phyloP scores from a whole-genome alignment of 2,888 invertebrate genomes.

The Drepana falcataria region DNA sequence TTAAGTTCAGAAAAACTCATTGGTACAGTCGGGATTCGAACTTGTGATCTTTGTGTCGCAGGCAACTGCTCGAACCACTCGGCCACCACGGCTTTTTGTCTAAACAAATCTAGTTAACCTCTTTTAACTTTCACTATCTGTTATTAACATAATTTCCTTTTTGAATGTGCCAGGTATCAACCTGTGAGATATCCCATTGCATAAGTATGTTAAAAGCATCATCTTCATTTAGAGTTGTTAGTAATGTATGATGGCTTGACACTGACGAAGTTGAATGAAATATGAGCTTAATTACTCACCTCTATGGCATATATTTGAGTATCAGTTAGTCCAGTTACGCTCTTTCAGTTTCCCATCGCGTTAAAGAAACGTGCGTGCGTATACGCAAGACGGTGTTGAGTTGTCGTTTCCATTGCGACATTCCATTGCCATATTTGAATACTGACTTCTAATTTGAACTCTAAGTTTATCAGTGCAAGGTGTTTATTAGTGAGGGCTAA shows the following conservation, averaged over 20 bases:
- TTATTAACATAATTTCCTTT: too few relatives aligned
- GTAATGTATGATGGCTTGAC: background rate
- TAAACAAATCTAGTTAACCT: too few relatives aligned
- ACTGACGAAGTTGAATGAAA: background rate
- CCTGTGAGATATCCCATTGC: background rate
- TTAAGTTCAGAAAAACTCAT: too few relatives aligned
- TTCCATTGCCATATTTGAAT: background rate
- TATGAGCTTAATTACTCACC: background rate
- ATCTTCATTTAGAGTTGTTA: background rate
- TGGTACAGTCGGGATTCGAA: too few relatives aligned
- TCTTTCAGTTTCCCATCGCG: background rate
- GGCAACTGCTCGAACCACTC: too few relatives aligned
- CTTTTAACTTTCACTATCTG: too few relatives aligned
- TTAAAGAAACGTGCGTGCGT: slow-evolving; percentile 19
- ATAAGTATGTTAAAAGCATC: background rate
- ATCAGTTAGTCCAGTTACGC: background rate
- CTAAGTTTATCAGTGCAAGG: background rate
- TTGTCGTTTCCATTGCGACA: slow-evolving; percentile 25
- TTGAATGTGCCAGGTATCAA: too few relatives aligned
- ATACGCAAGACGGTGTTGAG: slow-evolving; percentile 23
- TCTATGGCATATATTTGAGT: background rate
- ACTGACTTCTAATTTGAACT: background rate
- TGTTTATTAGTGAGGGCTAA: background rate
- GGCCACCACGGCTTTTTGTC: too few relatives aligned
- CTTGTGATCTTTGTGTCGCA: too few relatives aligned